phyloP scores from a whole-genome alignment of 2,888 invertebrate genomes.

The Germaria angustata region DNA sequence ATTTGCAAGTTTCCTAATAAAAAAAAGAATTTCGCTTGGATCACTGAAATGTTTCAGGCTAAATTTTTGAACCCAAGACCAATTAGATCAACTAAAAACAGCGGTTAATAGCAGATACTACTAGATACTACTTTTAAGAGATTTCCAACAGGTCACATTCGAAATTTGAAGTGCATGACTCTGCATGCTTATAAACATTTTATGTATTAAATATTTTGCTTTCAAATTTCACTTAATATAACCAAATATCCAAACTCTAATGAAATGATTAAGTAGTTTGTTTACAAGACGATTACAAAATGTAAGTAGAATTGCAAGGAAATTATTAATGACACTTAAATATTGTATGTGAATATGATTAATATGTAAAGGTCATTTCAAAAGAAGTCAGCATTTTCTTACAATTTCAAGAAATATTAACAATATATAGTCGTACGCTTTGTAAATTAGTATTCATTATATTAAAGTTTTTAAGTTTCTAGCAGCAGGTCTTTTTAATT shows the following conservation, averaged over 20 bases:
- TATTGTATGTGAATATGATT: neutral
- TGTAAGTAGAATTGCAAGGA: neutral
- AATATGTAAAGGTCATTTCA: neutral
- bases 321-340: constrained; percentile 13
- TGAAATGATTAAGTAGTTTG: neutral
- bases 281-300: constrained; percentile 20
- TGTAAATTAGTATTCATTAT: neutral
- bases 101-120: too few species aligned
- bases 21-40: too few species aligned
- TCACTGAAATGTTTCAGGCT: too few species aligned
- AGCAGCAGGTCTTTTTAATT: too few species aligned
- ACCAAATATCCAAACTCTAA: constrained; percentile 2
- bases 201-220: neutral
- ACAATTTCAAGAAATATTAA: neutral
- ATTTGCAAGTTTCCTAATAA: too few species aligned
- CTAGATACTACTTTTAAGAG: neutral
- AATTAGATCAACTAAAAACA: too few species aligned
- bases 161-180: neutral
- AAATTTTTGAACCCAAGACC: too few species aligned
- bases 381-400: neutral
- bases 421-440: neutral
- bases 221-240: constrained; percentile 17
- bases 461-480: neutral
- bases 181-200: neutral
- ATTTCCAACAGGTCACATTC: neutral